phyloP scores from a whole-genome alignment of 2,113 vertebrate genomes.

The Sinosuthora webbiana region DNA sequence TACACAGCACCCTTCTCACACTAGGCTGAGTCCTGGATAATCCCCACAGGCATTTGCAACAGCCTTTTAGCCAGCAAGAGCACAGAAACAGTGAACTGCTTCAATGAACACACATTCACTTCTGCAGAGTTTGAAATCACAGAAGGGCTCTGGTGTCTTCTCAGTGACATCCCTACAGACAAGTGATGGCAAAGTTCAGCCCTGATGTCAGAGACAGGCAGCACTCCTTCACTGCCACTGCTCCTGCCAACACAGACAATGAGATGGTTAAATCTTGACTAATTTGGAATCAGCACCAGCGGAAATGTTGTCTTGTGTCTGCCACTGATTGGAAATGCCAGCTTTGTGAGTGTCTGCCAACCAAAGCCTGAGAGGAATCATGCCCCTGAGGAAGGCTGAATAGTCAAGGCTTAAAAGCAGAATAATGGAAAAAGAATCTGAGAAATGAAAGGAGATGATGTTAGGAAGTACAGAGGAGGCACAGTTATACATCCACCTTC shows the following conservation, averaged over 20 bases:
- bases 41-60: background rate
- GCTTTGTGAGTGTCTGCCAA: background rate
- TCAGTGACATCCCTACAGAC: background rate
- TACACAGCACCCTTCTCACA: background rate
- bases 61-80: background rate
- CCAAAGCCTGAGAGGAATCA: background rate
- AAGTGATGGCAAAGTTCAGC: background rate
- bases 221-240: background rate
- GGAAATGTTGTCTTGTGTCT: background rate
- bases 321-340: background rate
- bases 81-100: background rate
- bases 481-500: background rate
- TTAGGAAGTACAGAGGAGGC: background rate
- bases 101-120: background rate
- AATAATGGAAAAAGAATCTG: background rate
- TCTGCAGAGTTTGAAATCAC: background rate
- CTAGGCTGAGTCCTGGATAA: background rate
- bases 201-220: background rate
- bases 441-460: background rate
- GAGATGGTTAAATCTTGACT: too few species aligned
- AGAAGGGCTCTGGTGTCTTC: background rate
- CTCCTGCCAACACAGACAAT: background rate
- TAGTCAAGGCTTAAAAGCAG: background rate
- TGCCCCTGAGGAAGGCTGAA: background rate
- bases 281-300: background rate